phyloP scores from a whole-genome alignment of 2,113 vertebrate genomes.

The Burhinus oedicnemus region DNA sequence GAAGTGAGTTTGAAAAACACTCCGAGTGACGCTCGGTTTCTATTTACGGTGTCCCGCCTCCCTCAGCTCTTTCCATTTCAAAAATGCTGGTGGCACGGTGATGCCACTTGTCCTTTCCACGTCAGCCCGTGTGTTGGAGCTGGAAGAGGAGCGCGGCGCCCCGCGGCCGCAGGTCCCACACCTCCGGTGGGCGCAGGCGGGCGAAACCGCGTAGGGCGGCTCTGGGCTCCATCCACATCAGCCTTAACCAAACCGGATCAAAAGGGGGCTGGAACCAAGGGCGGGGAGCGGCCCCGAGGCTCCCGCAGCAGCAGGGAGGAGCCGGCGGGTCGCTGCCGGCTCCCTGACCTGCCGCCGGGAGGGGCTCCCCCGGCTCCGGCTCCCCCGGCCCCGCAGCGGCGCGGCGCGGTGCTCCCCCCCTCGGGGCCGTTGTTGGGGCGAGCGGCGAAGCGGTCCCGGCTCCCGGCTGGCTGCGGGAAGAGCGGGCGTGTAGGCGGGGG shows the following conservation, averaged over 20 bases:
- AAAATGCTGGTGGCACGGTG: accelerated
- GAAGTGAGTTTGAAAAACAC: neutral
- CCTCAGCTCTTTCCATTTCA: neutral
- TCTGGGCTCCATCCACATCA: neutral
- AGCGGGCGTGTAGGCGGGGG: neutral
- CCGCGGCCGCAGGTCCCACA: neutral
- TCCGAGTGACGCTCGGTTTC: neutral
- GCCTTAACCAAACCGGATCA: neutral
- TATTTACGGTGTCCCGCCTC: neutral
- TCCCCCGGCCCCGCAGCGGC: neutral
- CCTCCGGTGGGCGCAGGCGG: neutral
- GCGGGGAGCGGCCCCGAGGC: slow-evolving; percentile 37
- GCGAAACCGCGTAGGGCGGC: neutral
- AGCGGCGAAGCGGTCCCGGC: neutral
- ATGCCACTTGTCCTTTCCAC: accelerated
- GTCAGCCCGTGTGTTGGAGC: accelerated
- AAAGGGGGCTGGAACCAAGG: slow-evolving; percentile 51
- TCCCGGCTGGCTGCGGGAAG: neutral
- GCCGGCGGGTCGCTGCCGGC: slow-evolving; percentile 1
- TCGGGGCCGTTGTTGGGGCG: neutral
- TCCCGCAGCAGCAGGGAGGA: slow-evolving; percentile 65
- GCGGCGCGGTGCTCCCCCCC: neutral
- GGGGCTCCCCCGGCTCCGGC: neutral
- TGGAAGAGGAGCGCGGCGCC: accelerated
- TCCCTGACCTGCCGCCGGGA: neutral